Conservation (phyloP, 2,113 vertebrate genomes). For the Rhagologus leucostigma region DNA sequence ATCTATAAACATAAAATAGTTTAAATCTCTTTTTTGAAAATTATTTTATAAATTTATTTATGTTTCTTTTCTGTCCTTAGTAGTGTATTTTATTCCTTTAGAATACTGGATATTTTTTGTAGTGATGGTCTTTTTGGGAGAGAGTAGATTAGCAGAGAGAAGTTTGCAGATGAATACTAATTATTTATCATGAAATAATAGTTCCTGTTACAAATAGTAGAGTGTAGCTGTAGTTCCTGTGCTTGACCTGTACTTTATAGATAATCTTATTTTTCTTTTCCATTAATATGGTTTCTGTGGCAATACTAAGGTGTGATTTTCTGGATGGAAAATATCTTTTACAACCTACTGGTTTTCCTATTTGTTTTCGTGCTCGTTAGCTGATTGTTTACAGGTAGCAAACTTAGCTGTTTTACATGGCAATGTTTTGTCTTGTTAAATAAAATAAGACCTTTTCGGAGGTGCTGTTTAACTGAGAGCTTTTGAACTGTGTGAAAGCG, state of each 20-base stretch:
- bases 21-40: neutral
- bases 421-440: neutral
- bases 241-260: neutral
- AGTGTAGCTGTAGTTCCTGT: neutral
- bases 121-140: neutral
- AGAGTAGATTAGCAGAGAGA: neutral
- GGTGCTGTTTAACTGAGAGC: neutral
- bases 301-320: neutral
- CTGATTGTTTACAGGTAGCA: neutral
- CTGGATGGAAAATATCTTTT: neutral
- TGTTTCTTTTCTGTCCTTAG: neutral
- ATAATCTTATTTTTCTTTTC: neutral
- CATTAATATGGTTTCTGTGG: neutral
- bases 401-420: neutral
- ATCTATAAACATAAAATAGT: neutral
- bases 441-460: neutral
- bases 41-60: neutral
- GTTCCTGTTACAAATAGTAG: neutral
- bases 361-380: neutral
- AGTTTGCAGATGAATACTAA: neutral
- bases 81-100: neutral
- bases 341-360: neutral
- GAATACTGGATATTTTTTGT: neutral
- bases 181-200: neutral
- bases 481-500: neutral